phyloP scores from a whole-genome alignment of 2,797 vertebrate species.

The Tapera naevia region DNA sequence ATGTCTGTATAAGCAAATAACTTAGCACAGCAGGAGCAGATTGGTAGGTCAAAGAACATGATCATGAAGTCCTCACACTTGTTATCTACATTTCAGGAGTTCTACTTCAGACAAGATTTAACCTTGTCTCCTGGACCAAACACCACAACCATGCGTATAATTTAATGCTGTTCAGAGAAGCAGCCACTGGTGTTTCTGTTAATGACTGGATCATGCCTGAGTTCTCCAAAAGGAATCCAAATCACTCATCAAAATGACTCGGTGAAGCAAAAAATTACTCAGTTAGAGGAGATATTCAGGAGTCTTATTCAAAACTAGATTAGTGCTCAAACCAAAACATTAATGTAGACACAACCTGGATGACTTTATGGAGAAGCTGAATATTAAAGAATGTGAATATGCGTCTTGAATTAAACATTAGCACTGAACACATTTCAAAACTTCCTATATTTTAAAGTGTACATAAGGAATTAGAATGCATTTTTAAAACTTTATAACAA shows the following conservation, averaged over 20 bases:
- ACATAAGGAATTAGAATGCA: neutral
- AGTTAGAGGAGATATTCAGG: neutral
- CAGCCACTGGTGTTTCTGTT: neutral
- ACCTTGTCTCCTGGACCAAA: neutral
- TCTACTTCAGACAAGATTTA: neutral
- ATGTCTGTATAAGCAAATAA: neutral
- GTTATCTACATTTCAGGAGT: neutral
- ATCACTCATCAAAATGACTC: neutral
- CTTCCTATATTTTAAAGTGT: neutral
- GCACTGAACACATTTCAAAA: neutral
- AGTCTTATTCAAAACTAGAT: neutral
- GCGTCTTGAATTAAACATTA: conserved; percentile 35
- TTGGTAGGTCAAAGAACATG: neutral
- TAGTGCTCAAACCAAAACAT: neutral
- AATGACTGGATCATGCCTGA: neutral
- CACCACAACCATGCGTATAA: neutral
- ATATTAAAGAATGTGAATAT: neutral
- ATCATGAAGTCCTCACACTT: neutral
- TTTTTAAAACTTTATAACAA: conserved; percentile 8
- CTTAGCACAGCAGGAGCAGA: neutral
- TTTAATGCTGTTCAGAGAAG: neutral
- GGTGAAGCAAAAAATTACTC: neutral
- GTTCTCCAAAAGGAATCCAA: neutral
- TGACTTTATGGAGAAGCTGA: neutral
- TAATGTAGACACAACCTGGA: neutral